Percentiles rank a stretch among this genome's conserved stretches.
Conservation (phyloP, 2,113 vertebrate species). For the Panthera uncia region DNA sequence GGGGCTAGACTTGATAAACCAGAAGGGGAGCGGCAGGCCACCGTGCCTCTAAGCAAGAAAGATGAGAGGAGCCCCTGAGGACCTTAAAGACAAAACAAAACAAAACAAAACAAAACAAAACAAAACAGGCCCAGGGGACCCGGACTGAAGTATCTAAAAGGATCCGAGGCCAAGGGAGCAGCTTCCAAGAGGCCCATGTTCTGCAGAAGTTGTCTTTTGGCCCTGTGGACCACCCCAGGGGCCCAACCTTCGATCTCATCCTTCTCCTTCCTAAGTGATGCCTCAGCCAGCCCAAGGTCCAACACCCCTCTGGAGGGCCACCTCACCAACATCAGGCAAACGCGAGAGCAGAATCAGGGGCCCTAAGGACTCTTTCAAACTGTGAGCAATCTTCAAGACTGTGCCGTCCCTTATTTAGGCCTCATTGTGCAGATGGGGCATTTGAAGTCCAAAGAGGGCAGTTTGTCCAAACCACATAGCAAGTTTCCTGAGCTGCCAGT, state of each 20-base stretch:
- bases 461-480: neutral
- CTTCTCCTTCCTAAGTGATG: neutral
- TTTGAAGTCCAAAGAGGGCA: neutral
- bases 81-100: neutral
- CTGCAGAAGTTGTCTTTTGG: neutral
- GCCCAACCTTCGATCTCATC: neutral
- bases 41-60: neutral
- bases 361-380: neutral
- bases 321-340: neutral
- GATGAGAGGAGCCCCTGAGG: neutral
- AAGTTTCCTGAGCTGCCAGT: neutral
- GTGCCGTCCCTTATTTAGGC: neutral
- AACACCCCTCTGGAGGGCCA: too few relatives aligned
- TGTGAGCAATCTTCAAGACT: neutral
- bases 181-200: neutral
- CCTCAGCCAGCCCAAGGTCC: neutral
- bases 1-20: neutral
- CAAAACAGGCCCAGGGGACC: neutral
- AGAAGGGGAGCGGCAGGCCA: neutral
- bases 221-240: neutral
- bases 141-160: neutral
- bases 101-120: neutral
- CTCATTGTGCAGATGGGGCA: neutral
- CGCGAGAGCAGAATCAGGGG: fast-evolving
- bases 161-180: neutral